Conservation (phyloP, 1,140 invertebrate species). For the honey bee (Apis mellifera) region Amel_HAv3.1 CM009944.2:3972001-3972500, state of each 20-base stretch:
- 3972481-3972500: background rate
- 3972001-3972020: background rate
- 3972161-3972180: background rate
- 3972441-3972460: background rate
- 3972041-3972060: background rate
- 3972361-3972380: background rate
- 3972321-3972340: slow-evolving; percentile 13
- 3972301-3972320: background rate
- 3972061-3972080: background rate
- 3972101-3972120: background rate
- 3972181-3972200: background rate
- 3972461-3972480: background rate
- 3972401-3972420: background rate
- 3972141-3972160: background rate
- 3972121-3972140: background rate
- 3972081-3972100: background rate
- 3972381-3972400: background rate
- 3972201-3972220: slow-evolving; percentile 23
- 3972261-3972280: background rate
- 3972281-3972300: background rate
- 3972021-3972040: background rate
- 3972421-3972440: too few relatives aligned
- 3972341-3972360: slow-evolving; percentile 35
- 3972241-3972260: background rate
- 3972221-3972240: slow-evolving; percentile 14